These are phyloP conservation scores for Drosophila melanogaster DNA, from an alignment of 1,140 invertebrate species.

Conservation along the genomic window Release_6_plus_ISO1_MT NT_033777.3:10451501-10452000, in stretches of 20 bases:
- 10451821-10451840: conserved; percentile 71
- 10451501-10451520: conserved; percentile 34
- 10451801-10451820: conserved; percentile 82
- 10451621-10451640: conserved; percentile 35
- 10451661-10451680: conserved; percentile 17
- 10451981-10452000: conserved; percentile 61
- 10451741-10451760: conserved; percentile 83
- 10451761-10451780: conserved; percentile 54
- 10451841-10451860: conserved; percentile 83
- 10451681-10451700: conserved; percentile 6
- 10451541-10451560: conserved; percentile 51
- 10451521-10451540: conserved; percentile 65
- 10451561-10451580: conserved; percentile 84
- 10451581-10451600: conserved; percentile 84
- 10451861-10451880: conserved; percentile 79
- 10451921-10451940: conserved; percentile 14
- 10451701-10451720: conserved; percentile 53
- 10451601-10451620: conserved; percentile 81
- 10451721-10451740: conserved; percentile 83
- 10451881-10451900: background rate
- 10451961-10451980: conserved; percentile 70
- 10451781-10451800: conserved; percentile 65
- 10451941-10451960: background rate
- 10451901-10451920: conserved; percentile 52
- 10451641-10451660: conserved; percentile 66